A percentile compares a stretch with the other conserved stretches of the same genome.
Evolutionary conservation across 2,113 vertebrate genomes (phyloP).

Genomic region (Ranitomeya variabilis): DNA sequence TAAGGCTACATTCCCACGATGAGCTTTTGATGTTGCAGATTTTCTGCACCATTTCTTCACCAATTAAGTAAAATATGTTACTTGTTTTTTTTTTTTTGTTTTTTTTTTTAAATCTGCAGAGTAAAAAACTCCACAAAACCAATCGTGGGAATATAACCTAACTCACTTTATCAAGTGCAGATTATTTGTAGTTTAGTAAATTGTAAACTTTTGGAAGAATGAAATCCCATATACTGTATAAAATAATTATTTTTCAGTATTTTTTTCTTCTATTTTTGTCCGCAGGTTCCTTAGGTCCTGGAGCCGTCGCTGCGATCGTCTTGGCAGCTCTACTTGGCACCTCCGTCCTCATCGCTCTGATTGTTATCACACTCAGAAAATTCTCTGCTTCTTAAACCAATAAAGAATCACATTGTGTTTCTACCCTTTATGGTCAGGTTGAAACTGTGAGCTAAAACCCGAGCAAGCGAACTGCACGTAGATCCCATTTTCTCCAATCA

Average conservation of each 20-base stretch:
- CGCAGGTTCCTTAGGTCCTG: conserved; percentile 86
- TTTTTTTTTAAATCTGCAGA: no score
- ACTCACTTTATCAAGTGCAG: background rate
- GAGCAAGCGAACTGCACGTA: conserved; percentile 30
- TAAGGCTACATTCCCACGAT: no score
- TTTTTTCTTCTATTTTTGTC: conserved; percentile 41
- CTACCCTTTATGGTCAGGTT: conserved; percentile 22
- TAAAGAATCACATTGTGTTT: conserved; percentile 62
- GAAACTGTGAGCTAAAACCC: conserved; percentile 13
- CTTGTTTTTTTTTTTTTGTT: no score
- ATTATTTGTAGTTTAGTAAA: background rate
- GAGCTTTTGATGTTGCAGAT: no score
- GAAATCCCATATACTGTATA: background rate
- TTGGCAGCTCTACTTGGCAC: conserved; percentile 92
- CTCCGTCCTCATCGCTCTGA: conserved; percentile 90
- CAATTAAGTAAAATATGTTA: no score
- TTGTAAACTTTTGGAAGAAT: background rate
- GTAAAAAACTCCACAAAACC: background rate
- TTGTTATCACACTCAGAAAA: conserved; percentile 90
- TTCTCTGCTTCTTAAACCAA: conserved; percentile 85
- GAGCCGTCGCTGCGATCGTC: conserved; percentile 94
- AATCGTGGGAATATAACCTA: no score
- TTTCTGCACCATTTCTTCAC: no score
- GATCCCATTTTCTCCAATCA: conserved; percentile 11
- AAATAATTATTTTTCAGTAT: background rate